A percentile compares a stretch with the other conserved stretches of the same genome.
Conservation (phyloP, 1,140 invertebrate genomes). For the Drosophila guanche region DNA sequence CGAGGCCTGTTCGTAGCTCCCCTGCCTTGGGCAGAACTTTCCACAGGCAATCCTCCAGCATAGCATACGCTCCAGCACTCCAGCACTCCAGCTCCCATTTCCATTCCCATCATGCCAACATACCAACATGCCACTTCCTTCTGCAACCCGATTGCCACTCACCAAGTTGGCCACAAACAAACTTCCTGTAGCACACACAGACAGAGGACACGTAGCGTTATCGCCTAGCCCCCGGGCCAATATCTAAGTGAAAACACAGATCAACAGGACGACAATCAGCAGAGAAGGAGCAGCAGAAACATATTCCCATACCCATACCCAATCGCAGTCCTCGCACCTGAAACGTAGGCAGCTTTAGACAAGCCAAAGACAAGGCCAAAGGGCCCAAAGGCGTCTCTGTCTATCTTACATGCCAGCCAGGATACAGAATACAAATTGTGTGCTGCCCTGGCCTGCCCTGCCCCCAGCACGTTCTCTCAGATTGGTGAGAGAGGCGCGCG, state of each 20-base stretch:
- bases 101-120: slow-evolving; percentile 14
- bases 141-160: slow-evolving; percentile 32
- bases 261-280: slow-evolving; percentile 80
- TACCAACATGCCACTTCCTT: slow-evolving; percentile 2
- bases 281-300: slow-evolving; percentile 44
- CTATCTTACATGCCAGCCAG: slow-evolving; percentile 39
- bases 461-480: slow-evolving; percentile 20
- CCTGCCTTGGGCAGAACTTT: slow-evolving; percentile 47
- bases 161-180: slow-evolving; percentile 75
- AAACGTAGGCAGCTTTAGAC: slow-evolving; percentile 60
- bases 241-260: slow-evolving; percentile 81
- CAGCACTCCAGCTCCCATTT: neutral
- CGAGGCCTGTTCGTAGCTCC: slow-evolving; percentile 26
- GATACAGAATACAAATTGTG: slow-evolving; percentile 61
- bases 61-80: slow-evolving; percentile 54
- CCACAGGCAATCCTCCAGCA: slow-evolving; percentile 47
- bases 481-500: slow-evolving; percentile 28
- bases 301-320: slow-evolving; percentile 20
- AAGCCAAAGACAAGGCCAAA: slow-evolving; percentile 71
- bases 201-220: slow-evolving; percentile 52
- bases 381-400: slow-evolving; percentile 50
- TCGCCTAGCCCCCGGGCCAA: slow-evolving; percentile 66
- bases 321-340: slow-evolving; percentile 51
- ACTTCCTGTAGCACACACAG: slow-evolving; percentile 60
- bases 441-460: slow-evolving; percentile 24